Percentiles rank a stretch among this genome's conserved stretches.
Conservation (phyloP, 2,888 invertebrate species). For the Ctenicera cuprea region DNA sequence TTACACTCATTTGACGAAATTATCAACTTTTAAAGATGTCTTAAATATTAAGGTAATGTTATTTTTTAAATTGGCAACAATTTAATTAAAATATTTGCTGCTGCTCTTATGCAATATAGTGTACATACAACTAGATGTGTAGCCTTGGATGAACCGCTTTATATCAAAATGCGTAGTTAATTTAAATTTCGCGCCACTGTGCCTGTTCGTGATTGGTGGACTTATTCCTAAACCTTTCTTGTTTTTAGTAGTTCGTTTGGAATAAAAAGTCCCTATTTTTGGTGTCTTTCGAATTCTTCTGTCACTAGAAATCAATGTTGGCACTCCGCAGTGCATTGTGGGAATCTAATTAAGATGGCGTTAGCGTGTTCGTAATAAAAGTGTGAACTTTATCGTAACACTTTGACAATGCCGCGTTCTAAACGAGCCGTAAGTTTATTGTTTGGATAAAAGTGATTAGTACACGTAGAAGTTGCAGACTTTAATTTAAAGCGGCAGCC, state of each 20-base stretch:
- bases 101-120: too few species aligned
- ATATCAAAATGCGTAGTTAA: neutral
- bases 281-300: constrained; percentile 70
- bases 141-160: neutral
- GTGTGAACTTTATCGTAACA: constrained; percentile 31
- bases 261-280: constrained; percentile 70
- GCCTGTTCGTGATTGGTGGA: constrained; percentile 4
- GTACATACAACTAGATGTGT: too few species aligned
- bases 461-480: constrained; percentile 45
- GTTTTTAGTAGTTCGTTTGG: constrained; percentile 36
- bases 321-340: constrained; percentile 68
- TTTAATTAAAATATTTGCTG: too few species aligned
- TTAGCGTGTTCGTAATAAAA: constrained; percentile 63
- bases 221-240: constrained; percentile 1
- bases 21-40: too few species aligned
- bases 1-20: too few species aligned
- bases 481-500: constrained; percentile 51
- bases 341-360: constrained; percentile 67
- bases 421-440: constrained; percentile 70
- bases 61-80: too few species aligned
- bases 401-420: constrained; percentile 69
- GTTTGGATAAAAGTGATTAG: constrained; percentile 48
- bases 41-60: too few species aligned
- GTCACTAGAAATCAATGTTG: constrained; percentile 73
- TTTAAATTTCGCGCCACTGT: constrained; percentile 20